Evolutionary conservation across 2,888 invertebrate genomes (phyloP).

Genomic region (Cyclophora albipunctata): DNA sequence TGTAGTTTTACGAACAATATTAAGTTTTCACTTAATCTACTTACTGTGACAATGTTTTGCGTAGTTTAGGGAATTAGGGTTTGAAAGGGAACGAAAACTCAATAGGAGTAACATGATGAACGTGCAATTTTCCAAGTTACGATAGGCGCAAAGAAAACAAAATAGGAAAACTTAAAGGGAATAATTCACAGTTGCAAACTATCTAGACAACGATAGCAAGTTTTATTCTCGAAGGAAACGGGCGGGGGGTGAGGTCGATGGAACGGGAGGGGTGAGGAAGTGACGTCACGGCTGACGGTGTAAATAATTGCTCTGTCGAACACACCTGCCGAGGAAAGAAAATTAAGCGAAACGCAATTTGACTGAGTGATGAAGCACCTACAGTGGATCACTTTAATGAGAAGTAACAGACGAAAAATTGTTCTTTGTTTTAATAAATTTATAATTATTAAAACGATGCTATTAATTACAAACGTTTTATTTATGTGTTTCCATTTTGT

Average conservation of each 20-base stretch:
- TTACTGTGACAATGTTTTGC: no score
- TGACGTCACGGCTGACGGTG: conserved; percentile 68
- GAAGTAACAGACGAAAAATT: conserved; percentile 67
- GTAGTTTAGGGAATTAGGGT: no score
- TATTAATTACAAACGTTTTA: conserved; percentile 7
- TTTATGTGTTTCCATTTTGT: conserved; percentile 4
- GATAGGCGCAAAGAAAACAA: conserved; percentile 34
- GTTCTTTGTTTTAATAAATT: conserved; percentile 51
- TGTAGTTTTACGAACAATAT: no score
- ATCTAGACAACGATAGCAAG: conserved; percentile 51
- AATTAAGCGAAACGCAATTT: conserved; percentile 75
- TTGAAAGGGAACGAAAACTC: no score
- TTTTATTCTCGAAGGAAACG: conserved; percentile 46
- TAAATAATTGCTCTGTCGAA: conserved; percentile 76
- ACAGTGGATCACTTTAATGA: conserved; percentile 71
- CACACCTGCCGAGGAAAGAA: conserved; percentile 74
- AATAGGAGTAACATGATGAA: conserved; percentile 17
- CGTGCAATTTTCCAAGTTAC: conserved; percentile 27
- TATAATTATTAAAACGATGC: conserved; percentile 32
- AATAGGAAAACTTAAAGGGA: conserved; percentile 40
- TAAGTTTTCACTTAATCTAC: no score
- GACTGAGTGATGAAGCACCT: conserved; percentile 74
- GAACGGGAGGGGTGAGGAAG: conserved; percentile 28
- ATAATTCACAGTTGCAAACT: conserved; percentile 51
- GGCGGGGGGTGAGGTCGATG: conserved; percentile 24